These are phyloP conservation scores for Andricus grossulariae DNA, from an alignment of 1,140 invertebrate genomes.

Conservation along the genomic window DNA sequence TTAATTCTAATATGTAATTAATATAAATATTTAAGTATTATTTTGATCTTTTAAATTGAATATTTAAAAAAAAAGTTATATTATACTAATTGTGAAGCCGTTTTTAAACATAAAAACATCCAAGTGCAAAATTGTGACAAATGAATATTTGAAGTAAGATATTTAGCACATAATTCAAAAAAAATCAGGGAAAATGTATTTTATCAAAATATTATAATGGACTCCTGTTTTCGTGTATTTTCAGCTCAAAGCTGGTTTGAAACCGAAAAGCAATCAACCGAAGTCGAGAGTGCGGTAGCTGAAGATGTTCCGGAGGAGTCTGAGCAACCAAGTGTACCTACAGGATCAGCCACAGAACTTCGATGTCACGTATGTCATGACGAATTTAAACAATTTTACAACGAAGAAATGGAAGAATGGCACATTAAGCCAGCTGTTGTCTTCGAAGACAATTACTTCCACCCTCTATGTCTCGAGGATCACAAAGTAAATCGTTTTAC, in stretches of 20 bases:
- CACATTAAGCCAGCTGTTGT: slow-evolving; percentile 89
- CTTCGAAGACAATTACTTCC: slow-evolving; percentile 88
- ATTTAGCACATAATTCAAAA: too few species aligned
- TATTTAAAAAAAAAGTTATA: too few species aligned
- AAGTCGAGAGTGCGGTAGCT: slow-evolving; percentile 71
- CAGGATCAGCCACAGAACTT: slow-evolving; percentile 79
- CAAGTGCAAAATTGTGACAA: too few species aligned
- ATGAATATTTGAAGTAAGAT: too few species aligned
- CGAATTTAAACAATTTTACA: slow-evolving; percentile 94
- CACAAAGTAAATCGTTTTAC: slow-evolving; percentile 80
- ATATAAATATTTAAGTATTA: too few species aligned
- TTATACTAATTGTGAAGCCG: too few species aligned
- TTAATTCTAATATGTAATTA: too few species aligned
- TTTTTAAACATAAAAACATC: too few species aligned
- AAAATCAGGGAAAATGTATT: too few species aligned
- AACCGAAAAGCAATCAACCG: slow-evolving; percentile 79
- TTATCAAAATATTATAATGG: too few species aligned
- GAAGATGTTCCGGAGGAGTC: slow-evolving; percentile 75
- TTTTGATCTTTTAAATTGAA: too few species aligned
- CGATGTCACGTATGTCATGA: slow-evolving; percentile 93
- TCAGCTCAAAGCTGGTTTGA: slow-evolving; percentile 93
- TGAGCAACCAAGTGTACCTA: slow-evolving; percentile 79
- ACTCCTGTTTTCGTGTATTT: slow-evolving; percentile 52
- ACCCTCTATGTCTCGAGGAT: slow-evolving; percentile 94
- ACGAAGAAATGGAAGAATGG: slow-evolving; percentile 98